Percentiles rank a stretch among this genome's conserved stretches.
phyloP scores from a whole-genome alignment of 2,797 vertebrate genomes.

The Phoxinus dragarum region DNA sequence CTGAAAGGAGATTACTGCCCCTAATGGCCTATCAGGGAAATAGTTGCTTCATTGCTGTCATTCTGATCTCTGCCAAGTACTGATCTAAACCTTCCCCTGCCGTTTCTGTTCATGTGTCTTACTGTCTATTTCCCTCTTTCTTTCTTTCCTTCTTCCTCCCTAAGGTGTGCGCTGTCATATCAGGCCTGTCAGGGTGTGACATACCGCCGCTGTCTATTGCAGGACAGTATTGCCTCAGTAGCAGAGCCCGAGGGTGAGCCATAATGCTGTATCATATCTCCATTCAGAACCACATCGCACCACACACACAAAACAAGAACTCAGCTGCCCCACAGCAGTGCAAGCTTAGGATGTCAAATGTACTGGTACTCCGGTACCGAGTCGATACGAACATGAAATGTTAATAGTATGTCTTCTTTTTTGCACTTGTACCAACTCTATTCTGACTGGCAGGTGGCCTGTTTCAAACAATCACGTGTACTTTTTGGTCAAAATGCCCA shows the following conservation, averaged over 20 bases:
- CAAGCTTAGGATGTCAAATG: slow-evolving; percentile 15
- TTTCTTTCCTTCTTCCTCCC: slow-evolving; percentile 63
- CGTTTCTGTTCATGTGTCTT: slow-evolving; percentile 55
- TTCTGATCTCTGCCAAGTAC: slow-evolving; percentile 59
- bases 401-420: neutral
- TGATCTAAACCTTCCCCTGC: slow-evolving; percentile 39
- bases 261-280: slow-evolving; percentile 58
- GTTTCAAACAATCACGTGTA: neutral
- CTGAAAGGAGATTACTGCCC: slow-evolving; percentile 59
- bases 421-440: neutral
- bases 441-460: neutral
- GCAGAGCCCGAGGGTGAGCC: slow-evolving; percentile 90
- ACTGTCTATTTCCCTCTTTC: slow-evolving; percentile 45
- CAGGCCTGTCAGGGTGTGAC: slow-evolving; percentile 94
- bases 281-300: slow-evolving; percentile 31
- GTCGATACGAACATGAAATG: neutral
- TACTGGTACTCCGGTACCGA: neutral
- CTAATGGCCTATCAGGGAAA: slow-evolving; percentile 65
- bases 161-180: slow-evolving; percentile 94
- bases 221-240: slow-evolving; percentile 90
- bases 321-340: slow-evolving; percentile 31
- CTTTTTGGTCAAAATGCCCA: neutral
- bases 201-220: slow-evolving; percentile 93
- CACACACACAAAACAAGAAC: slow-evolving; percentile 22
- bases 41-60: slow-evolving; percentile 42